Conservation (phyloP, 53 echinoderm and acorn worm species). For the Arbacia lixula region DNA sequence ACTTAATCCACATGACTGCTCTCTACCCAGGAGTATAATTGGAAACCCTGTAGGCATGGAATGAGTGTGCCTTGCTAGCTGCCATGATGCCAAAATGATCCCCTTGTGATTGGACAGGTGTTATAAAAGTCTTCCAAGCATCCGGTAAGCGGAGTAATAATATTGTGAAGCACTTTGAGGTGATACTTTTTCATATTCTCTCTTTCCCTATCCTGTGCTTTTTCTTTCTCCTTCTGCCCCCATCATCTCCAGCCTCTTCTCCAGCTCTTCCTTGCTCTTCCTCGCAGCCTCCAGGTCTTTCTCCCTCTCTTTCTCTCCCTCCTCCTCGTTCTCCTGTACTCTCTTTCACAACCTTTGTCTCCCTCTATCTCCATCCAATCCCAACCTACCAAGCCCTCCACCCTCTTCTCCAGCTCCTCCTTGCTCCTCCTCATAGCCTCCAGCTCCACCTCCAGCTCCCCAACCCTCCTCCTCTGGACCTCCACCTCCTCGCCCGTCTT, state of each 20-base stretch:
- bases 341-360: neutral
- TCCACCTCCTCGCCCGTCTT: constrained; percentile 73
- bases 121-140: no score
- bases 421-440: constrained; percentile 56
- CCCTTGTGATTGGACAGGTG: no score
- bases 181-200: no score
- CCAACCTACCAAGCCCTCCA: constrained; percentile 68
- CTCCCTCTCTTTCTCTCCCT: neutral
- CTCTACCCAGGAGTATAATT: no score
- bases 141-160: no score
- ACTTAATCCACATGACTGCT: no score
- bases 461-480: constrained; percentile 67
- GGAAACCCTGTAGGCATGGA: no score
- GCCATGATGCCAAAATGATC: no score
- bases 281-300: neutral
- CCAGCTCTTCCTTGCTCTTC: neutral
- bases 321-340: neutral
- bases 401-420: constrained; percentile 60
- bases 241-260: constrained; percentile 24
- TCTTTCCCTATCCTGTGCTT: no score
- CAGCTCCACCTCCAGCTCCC: constrained; percentile 74
- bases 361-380: neutral
- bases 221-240: no score
- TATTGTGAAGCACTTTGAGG: no score
- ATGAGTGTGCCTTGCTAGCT: no score